Percentiles rank a stretch among this genome's conserved stretches.
Evolutionary conservation across 2,113 vertebrate genomes (phyloP).

Genomic region (Xenotilapia caudafasciata): DNA sequence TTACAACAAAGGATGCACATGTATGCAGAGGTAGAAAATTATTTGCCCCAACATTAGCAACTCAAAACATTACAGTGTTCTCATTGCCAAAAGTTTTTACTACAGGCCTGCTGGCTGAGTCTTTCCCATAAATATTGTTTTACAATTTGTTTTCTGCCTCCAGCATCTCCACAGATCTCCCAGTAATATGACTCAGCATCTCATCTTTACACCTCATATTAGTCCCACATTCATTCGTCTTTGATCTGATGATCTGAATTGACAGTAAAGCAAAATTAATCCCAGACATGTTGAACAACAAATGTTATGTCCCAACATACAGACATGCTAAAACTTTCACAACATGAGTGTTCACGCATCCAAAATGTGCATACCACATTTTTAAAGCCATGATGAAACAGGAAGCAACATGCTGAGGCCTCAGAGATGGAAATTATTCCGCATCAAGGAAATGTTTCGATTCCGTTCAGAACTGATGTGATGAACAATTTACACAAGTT

Average conservation of each 20-base stretch:
- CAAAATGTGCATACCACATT: constrained; percentile 47
- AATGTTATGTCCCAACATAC: neutral
- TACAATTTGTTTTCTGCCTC: neutral
- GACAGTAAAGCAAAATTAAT: neutral
- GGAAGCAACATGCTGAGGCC: constrained; percentile 19
- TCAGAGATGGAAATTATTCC: neutral
- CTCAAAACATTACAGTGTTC: neutral
- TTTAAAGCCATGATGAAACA: constrained; percentile 22
- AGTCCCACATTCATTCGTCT: neutral
- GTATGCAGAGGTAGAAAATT: neutral
- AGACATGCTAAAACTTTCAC: neutral
- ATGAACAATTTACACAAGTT: neutral
- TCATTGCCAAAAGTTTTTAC: neutral
- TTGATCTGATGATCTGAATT: neutral
- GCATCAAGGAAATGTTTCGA: neutral
- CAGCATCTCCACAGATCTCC: neutral
- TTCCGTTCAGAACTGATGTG: neutral
- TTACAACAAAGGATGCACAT: neutral
- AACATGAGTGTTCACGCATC: constrained; percentile 25
- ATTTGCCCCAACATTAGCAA: neutral
- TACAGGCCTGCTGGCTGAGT: neutral
- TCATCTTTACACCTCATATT: neutral
- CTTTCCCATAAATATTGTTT: neutral
- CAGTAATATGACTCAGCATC: neutral
- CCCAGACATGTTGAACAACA: neutral